Base-by-base conservation (phyloP, 2,113 vertebrate genomes). In the Sapayoa aenigma region DNA sequence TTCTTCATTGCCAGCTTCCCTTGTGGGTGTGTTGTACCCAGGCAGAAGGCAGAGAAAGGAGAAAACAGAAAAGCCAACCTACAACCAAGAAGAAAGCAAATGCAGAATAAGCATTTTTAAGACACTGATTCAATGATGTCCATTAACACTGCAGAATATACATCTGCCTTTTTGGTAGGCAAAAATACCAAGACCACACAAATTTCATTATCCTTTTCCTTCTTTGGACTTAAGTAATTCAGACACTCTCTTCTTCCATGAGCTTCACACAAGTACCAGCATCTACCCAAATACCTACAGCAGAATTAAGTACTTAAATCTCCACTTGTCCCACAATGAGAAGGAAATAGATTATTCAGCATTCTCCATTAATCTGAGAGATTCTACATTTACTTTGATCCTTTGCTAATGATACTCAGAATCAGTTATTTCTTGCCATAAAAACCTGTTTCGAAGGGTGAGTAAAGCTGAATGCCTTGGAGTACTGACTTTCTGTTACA, bases 61-160 rank as follows among this genome's bases (percentile, higher is more conserved):
- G 96, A 53, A 80, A 97, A 99, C 12, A 99, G 91, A 35, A 99
- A 92, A 37, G 99, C 99, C 58, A 98, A 90, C 85, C 99, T 99
- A 84, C 35, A 96, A 97, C 31, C 58, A 76, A 95, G 84, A 76
- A 89, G 2, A 83, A 21, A 2, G 79, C 23, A 74, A 72, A 86
- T 24, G 30, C 31, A 84, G 37, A 66, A 23, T 10, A 72, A 92
- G 18, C 1, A 39, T 47, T 83, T 83, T 14, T 67, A 71, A 68
- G 19, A 83, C 37, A 75, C 35, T 39, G 24, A 71, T 66, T 89
- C 20, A 73, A 2, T 62, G 5, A 71, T 16, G 30, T 42, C 18
- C 4, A 3, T 69, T 71, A 93, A 82, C n/a, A 63, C 14, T n/a
- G 28, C 35, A 77, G 49, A 94, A 89, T 53, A 63, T 14, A 56